Evolutionary conservation across 2,888 invertebrate genomes (phyloP).

Genomic region (Tetragonisca angustula): DNA sequence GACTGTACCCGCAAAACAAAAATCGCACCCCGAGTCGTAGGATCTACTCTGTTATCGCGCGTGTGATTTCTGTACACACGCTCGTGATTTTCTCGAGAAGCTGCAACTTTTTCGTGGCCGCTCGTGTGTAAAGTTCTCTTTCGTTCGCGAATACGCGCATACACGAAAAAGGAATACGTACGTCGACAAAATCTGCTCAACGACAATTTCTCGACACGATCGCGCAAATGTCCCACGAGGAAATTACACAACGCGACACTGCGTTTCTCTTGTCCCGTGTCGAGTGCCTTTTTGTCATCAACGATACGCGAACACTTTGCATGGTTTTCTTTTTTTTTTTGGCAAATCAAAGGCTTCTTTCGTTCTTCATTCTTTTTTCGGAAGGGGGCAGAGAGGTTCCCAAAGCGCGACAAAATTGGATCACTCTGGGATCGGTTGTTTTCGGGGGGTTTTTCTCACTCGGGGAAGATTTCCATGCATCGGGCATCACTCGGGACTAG

Average conservation of each 20-base stretch:
- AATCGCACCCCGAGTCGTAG: too few relatives aligned
- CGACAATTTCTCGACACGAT: neutral
- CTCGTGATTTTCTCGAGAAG: neutral
- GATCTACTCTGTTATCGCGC: neutral
- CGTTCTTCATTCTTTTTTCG: constrained; percentile 41
- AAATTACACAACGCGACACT: neutral
- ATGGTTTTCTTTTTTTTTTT: neutral
- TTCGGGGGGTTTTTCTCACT: neutral
- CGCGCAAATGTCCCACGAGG: constrained; percentile 1
- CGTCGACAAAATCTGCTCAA: neutral
- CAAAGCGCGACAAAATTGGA: constrained; percentile 56
- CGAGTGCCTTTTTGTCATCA: neutral
- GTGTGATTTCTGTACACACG: neutral
- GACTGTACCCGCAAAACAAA: neutral
- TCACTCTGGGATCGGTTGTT: neutral
- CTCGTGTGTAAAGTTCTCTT: neutral
- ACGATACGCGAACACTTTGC: neutral
- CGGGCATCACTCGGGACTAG: constrained; percentile 1
- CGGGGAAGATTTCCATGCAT: constrained; percentile 49
- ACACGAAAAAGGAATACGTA: neutral
- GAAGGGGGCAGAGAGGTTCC: constrained; percentile 43
- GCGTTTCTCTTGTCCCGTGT: neutral
- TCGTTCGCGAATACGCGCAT: neutral
- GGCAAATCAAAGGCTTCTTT: constrained; percentile 40
- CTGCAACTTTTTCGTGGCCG: too few relatives aligned